phyloP scores from a whole-genome alignment of 1,140 invertebrate species.

The Pseudomyrmex gracilis region DNA sequence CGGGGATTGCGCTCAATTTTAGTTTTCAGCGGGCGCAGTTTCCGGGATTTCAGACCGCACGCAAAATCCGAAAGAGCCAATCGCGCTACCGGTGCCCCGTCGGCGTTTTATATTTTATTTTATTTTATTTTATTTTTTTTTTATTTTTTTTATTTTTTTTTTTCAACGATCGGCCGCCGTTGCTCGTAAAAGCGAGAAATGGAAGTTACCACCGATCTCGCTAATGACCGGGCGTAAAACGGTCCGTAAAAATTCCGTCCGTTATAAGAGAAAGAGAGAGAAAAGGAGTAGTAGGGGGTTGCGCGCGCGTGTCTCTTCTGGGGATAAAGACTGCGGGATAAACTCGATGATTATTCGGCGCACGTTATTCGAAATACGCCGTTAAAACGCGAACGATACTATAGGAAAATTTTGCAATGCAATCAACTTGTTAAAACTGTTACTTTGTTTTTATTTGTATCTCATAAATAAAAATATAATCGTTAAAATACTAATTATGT shows the following conservation, averaged over 20 bases:
- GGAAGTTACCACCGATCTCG: constrained; percentile 70
- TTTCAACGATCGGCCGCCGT: constrained; percentile 22
- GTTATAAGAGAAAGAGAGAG: constrained; percentile 55
- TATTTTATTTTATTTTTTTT: constrained; percentile 16
- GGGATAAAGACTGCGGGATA: constrained; percentile 24
- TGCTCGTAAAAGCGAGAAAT: constrained; percentile 69
- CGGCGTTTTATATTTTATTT: constrained; percentile 56
- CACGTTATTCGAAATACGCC: constrained; percentile 68
- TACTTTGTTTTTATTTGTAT: neutral
- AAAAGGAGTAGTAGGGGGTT: neutral
- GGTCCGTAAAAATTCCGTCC: constrained; percentile 71
- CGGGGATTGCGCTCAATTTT: constrained; percentile 38
- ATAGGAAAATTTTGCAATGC: constrained; percentile 21
- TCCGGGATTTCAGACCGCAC: constrained; percentile 20
- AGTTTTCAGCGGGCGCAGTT: constrained; percentile 34
- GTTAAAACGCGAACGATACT: constrained; percentile 39
- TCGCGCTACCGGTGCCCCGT: constrained; percentile 19
- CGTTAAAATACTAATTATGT: constrained; percentile 20
- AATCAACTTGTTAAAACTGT: neutral
- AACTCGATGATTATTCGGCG: constrained; percentile 60
- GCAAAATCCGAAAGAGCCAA: constrained; percentile 56
- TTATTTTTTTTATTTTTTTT: constrained; percentile 24
- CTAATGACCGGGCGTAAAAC: constrained; percentile 75
- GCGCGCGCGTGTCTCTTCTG: neutral
- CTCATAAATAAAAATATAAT: constrained; percentile 9